Evolutionary conservation across 2,113 vertebrate genomes (phyloP).

Genomic region (Pomatostomus ruficeps): DNA sequence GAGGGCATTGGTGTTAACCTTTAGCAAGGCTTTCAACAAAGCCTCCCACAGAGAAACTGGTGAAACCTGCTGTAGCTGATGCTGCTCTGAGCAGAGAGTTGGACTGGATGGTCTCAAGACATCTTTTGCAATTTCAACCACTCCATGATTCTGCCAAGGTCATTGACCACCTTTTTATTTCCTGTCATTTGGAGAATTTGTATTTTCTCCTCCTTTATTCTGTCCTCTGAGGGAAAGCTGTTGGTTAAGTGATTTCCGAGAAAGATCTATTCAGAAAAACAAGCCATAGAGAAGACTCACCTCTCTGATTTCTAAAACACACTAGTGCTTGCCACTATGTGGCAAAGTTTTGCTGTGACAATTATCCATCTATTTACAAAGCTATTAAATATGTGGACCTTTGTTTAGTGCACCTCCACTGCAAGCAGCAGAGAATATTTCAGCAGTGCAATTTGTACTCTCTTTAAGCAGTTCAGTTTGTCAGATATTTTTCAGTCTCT

Average conservation of each 20-base stretch:
- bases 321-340: neutral
- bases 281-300: neutral
- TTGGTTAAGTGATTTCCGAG: neutral
- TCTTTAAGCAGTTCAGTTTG: neutral
- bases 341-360: neutral
- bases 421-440: neutral
- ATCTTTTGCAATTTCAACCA: neutral
- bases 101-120: neutral
- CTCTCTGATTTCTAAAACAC: neutral
- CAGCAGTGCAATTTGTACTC: neutral
- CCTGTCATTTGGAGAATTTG: neutral
- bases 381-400: neutral
- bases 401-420: neutral
- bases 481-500: neutral
- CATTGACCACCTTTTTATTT: neutral
- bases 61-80: neutral
- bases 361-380: neutral
- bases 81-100: neutral
- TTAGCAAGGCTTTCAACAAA: neutral
- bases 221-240: neutral
- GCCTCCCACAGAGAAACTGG: neutral
- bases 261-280: neutral
- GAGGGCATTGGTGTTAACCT: neutral
- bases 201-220: neutral
- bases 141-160: neutral